Percentiles rank a stretch among this genome's conserved stretches.
Conservation (phyloP, 2,888 invertebrate genomes). For the Lithophane socia region DNA sequence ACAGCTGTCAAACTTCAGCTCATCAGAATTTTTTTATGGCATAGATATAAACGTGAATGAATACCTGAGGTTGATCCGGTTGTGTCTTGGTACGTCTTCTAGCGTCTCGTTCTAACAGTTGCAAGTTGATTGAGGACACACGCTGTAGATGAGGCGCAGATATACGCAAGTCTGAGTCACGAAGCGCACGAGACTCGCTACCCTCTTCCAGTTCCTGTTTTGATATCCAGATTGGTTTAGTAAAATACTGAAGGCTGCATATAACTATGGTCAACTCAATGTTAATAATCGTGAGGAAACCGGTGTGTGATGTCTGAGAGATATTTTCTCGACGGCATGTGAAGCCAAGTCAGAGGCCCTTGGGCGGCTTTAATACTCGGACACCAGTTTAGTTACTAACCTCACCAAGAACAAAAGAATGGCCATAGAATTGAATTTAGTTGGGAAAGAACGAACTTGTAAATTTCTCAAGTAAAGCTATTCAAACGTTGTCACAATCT, state of each 20-base stretch:
- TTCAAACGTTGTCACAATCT: not conserved
- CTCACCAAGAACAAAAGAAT: too few species aligned
- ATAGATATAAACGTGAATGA: not conserved
- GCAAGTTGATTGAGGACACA: slow-evolving; percentile 96
- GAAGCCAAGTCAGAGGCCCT: too few species aligned
- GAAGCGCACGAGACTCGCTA: slow-evolving; percentile 93
- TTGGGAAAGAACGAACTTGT: not conserved
- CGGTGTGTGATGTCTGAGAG: too few species aligned
- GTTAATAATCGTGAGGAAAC: too few species aligned
- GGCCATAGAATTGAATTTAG: not conserved
- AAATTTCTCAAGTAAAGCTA: not conserved
- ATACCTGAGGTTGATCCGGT: slow-evolving; percentile 88
- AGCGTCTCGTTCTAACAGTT: slow-evolving; percentile 94
- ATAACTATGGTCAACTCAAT: not conserved
- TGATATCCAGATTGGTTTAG: not conserved
- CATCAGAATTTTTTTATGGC: too few species aligned
- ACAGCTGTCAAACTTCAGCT: too few species aligned
- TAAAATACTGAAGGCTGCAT: not conserved
- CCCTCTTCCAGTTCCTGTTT: slow-evolving; percentile 92
- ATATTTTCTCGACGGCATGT: too few species aligned
- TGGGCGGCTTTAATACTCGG: too few species aligned
- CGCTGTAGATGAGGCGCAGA: slow-evolving; percentile 95
- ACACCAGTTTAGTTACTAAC: too few species aligned
- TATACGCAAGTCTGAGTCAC: slow-evolving; percentile 92
- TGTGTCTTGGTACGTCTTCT: slow-evolving; percentile 91